Conservation (phyloP, 2,797 vertebrate genomes). For the Anguilla pacifica region DNA sequence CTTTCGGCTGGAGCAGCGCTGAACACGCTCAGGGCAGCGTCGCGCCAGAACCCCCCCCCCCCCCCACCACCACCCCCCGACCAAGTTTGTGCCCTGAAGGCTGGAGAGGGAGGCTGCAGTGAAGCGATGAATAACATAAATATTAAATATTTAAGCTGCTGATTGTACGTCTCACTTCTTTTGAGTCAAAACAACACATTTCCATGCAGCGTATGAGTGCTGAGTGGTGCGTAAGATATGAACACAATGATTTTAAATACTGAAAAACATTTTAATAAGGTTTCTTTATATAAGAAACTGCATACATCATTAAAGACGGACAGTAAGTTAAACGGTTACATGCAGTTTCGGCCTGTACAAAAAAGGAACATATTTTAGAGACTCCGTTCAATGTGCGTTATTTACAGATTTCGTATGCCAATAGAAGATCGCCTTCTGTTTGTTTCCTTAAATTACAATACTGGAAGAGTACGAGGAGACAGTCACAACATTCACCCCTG, state of each 20-base stretch:
- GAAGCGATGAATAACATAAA: neutral
- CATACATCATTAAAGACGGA: conserved; percentile 79
- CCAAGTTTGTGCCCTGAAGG: neutral
- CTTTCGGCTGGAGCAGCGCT: neutral
- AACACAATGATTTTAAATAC: conserved; percentile 8
- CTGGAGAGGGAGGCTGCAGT: too few species aligned
- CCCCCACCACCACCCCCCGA: too few species aligned
- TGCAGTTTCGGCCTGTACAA: conserved; percentile 85
- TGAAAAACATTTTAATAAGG: conserved; percentile 42
- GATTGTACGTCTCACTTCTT: neutral
- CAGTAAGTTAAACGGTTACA: conserved; percentile 79
- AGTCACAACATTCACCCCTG: conserved; percentile 73
- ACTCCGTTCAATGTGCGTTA: conserved; percentile 68
- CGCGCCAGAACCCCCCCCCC: neutral
- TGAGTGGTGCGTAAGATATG: neutral
- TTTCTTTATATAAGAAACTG: conserved; percentile 74
- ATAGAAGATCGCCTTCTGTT: conserved; percentile 1
- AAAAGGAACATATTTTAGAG: conserved; percentile 67
- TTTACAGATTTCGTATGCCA: conserved; percentile 64
- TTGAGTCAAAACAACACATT: neutral
- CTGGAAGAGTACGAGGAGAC: conserved; percentile 64
- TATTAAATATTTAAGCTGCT: neutral
- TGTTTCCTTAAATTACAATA: conserved; percentile 70
- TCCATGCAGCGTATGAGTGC: neutral
- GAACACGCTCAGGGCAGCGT: neutral